A percentile compares a stretch with the other conserved stretches of the same genome.
Evolutionary conservation across 2,888 invertebrate genomes (phyloP).

Genomic region (Slavum lentiscoides): DNA sequence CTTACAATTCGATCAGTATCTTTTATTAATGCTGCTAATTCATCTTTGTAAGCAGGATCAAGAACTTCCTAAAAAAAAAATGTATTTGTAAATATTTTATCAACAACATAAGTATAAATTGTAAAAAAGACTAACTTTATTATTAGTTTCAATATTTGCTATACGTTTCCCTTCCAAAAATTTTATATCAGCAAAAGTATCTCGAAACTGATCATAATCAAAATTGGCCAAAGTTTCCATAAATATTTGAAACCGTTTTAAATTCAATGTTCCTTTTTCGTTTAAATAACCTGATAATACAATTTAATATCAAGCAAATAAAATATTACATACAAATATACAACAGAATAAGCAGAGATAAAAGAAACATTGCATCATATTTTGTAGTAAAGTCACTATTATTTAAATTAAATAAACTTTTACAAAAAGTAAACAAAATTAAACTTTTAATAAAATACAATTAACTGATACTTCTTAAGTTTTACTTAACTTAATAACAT

Average conservation of each 20-base stretch:
- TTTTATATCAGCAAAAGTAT: conserved; percentile 78
- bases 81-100: conserved; percentile 4
- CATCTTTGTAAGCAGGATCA: conserved; percentile 50
- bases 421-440: too few relatives aligned
- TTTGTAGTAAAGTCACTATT: too few relatives aligned
- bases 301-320: not conserved
- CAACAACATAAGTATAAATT: conserved; percentile 52
- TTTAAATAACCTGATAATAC: conserved; percentile 81
- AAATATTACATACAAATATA: not conserved
- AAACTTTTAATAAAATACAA: not conserved
- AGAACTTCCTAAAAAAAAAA: conserved; percentile 31
- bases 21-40: conserved; percentile 64
- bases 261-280: conserved; percentile 81
- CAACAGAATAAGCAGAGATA: too few relatives aligned
- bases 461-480: not conserved
- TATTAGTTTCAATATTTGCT: conserved; percentile 62
- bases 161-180: conserved; percentile 77
- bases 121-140: conserved; percentile 55
- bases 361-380: too few relatives aligned
- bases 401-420: too few relatives aligned
- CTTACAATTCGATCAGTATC: conserved; percentile 68
- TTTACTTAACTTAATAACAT: not conserved
- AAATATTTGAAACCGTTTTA: conserved; percentile 82
- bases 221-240: conserved; percentile 74
- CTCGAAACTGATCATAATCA: conserved; percentile 76